These are phyloP conservation scores for Phyllostomus hastatus DNA, from an alignment of 2,113 vertebrate species.

Conservation along the genomic window DNA sequence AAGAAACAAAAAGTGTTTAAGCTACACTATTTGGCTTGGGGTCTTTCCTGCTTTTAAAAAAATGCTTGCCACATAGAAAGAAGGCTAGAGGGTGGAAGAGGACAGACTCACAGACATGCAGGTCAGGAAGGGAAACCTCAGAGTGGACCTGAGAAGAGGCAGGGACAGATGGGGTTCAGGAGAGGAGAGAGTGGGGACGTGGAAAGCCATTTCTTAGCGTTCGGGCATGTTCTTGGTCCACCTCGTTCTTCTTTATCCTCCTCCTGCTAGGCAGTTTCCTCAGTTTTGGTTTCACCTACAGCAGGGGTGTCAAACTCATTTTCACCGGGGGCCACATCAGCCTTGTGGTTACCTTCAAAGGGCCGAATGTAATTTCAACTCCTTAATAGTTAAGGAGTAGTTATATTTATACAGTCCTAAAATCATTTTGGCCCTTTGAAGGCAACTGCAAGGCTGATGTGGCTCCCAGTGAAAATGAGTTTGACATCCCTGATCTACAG, in stretches of 20 bases:
- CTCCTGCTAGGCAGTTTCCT: slow-evolving; percentile 91
- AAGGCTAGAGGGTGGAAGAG: slow-evolving; percentile 82
- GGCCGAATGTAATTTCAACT: too few species aligned
- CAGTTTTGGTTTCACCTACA: slow-evolving; percentile 96
- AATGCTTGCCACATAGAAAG: slow-evolving; percentile 98
- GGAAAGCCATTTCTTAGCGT: slow-evolving; percentile 89
- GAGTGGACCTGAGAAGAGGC: slow-evolving; percentile 75
- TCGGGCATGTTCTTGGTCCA: slow-evolving; percentile 92
- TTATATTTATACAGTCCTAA: too few species aligned
- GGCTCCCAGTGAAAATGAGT: too few species aligned
- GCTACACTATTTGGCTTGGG: slow-evolving; percentile 98
- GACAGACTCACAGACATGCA: slow-evolving; percentile 82
- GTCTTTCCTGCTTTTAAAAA: slow-evolving; percentile 91
- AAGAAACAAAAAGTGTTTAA: slow-evolving; percentile 99
- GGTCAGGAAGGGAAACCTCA: slow-evolving; percentile 72
- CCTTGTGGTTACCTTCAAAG: too few species aligned
- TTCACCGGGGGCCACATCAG: too few species aligned
- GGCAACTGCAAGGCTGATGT: too few species aligned
- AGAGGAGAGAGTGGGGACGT: slow-evolving; percentile 87
- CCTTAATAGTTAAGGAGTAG: too few species aligned
- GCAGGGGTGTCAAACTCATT: slow-evolving; percentile 55
- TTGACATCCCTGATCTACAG: too few species aligned
- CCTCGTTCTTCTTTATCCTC: slow-evolving; percentile 91
- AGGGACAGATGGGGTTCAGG: slow-evolving; percentile 81
- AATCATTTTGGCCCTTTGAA: too few species aligned